phyloP scores from a whole-genome alignment of 2,797 vertebrate species.

The Urosaurus nigricauda region DNA sequence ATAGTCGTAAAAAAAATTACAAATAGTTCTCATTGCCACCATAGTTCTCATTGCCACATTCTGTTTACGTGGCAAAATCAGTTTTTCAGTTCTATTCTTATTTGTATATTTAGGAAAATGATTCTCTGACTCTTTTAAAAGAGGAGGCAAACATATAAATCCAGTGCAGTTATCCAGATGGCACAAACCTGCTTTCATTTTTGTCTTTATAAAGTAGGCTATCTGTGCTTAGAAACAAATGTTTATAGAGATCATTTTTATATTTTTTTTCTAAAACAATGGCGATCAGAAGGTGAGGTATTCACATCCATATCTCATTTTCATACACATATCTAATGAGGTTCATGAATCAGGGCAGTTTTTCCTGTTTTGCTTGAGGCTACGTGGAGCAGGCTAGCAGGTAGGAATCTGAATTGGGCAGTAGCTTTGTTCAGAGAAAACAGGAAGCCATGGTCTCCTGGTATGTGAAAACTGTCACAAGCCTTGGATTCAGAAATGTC shows the following conservation, averaged over 20 bases:
- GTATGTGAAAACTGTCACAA: background rate
- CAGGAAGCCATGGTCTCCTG: background rate
- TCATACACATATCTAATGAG: background rate
- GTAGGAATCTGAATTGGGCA: background rate
- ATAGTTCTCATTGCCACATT: background rate
- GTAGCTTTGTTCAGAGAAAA: background rate
- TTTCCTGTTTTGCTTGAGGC: background rate
- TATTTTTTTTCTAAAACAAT: background rate
- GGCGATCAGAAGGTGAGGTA: background rate
- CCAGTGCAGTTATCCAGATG: background rate
- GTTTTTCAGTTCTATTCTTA: background rate
- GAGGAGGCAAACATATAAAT: background rate
- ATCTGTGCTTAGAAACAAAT: background rate
- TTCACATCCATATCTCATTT: background rate
- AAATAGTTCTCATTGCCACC: background rate
- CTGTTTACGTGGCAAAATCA: background rate
- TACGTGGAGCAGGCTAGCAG: background rate
- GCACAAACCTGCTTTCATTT: background rate
- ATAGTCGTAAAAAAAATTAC: background rate
- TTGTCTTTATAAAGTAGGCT: background rate
- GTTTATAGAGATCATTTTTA: no score
- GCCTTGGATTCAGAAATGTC: background rate
- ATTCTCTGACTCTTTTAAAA: background rate
- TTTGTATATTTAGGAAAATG: background rate
- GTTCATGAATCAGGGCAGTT: background rate